A percentile compares a stretch with the other conserved stretches of the same genome.
Evolutionary conservation across 2,113 vertebrate genomes (phyloP).

Genomic region (Sceloporus tristichus): DNA sequence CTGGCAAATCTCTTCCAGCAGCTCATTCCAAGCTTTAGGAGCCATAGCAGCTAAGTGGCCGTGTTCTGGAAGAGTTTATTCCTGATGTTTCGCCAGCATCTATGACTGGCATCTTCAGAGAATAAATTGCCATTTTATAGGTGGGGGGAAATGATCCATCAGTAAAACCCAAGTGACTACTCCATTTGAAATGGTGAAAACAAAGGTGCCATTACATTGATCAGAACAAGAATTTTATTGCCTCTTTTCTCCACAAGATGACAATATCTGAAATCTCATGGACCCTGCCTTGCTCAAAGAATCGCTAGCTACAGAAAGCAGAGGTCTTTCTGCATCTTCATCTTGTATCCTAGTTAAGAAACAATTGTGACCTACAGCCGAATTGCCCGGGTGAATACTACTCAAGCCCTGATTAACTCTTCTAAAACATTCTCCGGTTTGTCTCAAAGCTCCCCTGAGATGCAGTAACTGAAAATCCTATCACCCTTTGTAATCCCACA

Average conservation of each 20-base stretch:
- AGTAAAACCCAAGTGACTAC: too few relatives aligned
- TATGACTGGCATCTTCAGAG: too few relatives aligned
- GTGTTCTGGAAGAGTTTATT: too few relatives aligned
- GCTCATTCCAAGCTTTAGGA: too few relatives aligned
- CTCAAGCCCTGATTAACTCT: neutral
- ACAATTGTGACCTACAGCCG: neutral
- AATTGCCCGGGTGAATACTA: neutral
- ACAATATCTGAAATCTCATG: neutral
- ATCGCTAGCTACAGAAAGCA: neutral
- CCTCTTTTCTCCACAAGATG: neutral
- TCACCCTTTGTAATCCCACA: conserved; percentile 7
- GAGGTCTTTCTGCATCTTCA: neutral
- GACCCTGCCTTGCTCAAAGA: neutral
- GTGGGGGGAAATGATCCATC: too few relatives aligned
- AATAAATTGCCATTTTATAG: neutral
- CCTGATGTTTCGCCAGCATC: too few relatives aligned
- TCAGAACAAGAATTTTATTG: neutral
- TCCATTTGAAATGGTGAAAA: neutral
- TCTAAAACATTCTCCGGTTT: neutral
- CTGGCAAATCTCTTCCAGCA: too few relatives aligned
- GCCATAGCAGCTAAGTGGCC: too few relatives aligned
- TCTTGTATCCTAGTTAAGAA: neutral
- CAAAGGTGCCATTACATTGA: conserved; percentile 8
- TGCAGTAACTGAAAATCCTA: conserved; percentile 28
- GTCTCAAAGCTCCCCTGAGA: neutral